These are phyloP conservation scores for Bubo bubo DNA, from an alignment of 2,113 vertebrate genomes.

Conservation along the genomic window DNA sequence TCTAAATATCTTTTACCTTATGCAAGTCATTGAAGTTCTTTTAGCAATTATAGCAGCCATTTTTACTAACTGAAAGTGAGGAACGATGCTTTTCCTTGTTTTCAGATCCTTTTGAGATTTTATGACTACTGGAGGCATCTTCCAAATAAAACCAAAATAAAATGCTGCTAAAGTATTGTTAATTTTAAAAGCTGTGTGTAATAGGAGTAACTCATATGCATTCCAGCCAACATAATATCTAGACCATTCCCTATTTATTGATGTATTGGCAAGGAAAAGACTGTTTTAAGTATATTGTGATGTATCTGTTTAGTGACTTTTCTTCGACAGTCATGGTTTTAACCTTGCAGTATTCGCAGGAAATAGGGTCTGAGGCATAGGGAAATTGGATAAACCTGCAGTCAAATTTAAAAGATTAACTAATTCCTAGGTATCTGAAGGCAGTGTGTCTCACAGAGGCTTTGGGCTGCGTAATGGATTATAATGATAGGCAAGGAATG, in stretches of 20 bases:
- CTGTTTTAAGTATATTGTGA: background rate
- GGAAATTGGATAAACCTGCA: background rate
- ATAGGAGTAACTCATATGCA: background rate
- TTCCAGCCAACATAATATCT: background rate
- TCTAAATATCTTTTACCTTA: background rate
- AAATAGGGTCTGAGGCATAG: background rate
- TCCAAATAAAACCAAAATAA: background rate
- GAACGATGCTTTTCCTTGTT: background rate
- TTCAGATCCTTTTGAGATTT: background rate
- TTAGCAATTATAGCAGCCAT: background rate
- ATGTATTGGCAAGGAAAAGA: background rate
- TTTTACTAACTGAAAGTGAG: background rate
- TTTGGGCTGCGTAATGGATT: background rate
- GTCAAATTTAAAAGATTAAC: background rate
- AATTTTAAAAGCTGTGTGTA: background rate
- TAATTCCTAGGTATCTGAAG: background rate
- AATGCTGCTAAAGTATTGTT: background rate
- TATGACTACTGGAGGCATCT: background rate
- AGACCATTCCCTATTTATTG: background rate
- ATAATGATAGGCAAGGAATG: background rate
- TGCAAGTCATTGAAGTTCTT: background rate
- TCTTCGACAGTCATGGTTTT: background rate
- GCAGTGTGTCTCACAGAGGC: background rate
- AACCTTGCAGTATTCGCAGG: background rate
- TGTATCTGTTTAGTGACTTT: background rate